Evolutionary conservation across 2,113 vertebrate species (phyloP).

Genomic region (Trichomycterus rosablanca): DNA sequence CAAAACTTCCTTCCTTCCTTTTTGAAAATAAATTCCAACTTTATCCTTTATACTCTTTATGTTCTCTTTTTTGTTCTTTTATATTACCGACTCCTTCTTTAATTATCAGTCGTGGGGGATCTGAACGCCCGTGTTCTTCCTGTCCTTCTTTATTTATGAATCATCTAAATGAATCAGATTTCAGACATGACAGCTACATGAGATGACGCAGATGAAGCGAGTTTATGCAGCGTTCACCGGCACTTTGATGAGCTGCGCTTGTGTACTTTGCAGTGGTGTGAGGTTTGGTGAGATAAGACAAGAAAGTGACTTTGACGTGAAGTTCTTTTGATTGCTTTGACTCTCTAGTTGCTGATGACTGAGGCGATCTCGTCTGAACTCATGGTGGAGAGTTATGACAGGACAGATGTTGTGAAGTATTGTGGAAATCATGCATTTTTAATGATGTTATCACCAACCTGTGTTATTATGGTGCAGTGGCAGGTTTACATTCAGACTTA

Average conservation of each 20-base stretch:
- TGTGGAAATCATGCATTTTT: too few species aligned
- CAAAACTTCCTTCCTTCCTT: constrained; percentile 49
- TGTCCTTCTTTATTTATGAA: not conserved
- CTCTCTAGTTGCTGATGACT: not conserved
- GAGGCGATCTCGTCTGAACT: too few species aligned
- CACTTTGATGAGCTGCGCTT: not conserved
- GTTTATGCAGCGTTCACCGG: constrained; percentile 1
- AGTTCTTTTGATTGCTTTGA: not conserved
- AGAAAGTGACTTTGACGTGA: constrained; percentile 1
- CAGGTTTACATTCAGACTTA: too few species aligned
- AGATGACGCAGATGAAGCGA: constrained; percentile 1
- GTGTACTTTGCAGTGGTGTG: not conserved
- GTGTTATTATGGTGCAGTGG: too few species aligned
- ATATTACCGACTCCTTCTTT: constrained; percentile 33
- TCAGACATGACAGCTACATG: constrained; percentile 3
- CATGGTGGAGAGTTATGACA: too few species aligned
- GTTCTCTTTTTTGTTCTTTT: constrained; percentile 40
- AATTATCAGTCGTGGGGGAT: constrained; percentile 15
- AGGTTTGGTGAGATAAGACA: not conserved
- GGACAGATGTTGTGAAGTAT: too few species aligned
- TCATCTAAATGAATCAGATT: constrained; percentile 2
- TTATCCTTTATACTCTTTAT: constrained; percentile 61
- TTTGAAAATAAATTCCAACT: constrained; percentile 66
- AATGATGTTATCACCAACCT: too few species aligned
- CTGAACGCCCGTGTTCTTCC: not conserved